Evolutionary conservation across 2,888 invertebrate genomes (phyloP).

Genomic region (Heliothis peltigera): DNA sequence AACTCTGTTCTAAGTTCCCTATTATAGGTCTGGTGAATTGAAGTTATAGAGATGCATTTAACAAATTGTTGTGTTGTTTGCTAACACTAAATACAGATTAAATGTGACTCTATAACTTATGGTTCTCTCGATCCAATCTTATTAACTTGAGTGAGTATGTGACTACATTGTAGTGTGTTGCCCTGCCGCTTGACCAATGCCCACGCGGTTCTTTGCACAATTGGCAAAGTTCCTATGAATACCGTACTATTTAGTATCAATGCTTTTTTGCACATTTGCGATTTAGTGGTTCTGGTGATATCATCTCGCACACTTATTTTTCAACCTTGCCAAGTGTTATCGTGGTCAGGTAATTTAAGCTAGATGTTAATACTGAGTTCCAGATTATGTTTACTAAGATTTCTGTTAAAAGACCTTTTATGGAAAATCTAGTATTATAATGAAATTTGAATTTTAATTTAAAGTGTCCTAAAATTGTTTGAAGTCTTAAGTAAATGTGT

Average conservation of each 20-base stretch:
- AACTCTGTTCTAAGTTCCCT: background rate
- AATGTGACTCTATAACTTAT: background rate
- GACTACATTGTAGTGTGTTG: background rate
- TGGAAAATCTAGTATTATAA: conserved; percentile 15
- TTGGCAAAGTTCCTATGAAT: too few relatives aligned
- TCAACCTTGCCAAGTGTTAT: background rate
- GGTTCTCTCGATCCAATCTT: background rate
- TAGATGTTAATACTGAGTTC: conserved; percentile 1
- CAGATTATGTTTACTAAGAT: conserved; percentile 9
- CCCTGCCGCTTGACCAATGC: too few relatives aligned
- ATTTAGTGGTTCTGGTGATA: conserved; percentile 8
- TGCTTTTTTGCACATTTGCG: background rate
- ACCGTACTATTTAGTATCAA: background rate
- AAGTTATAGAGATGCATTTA: conserved; percentile 4
- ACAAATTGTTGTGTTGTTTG: conserved; percentile 4
- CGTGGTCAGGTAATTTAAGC: background rate
- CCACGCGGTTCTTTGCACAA: too few relatives aligned
- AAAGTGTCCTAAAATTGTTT: conserved; percentile 42
- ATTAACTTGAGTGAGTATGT: background rate
- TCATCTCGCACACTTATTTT: background rate
- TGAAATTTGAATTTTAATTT: conserved; percentile 17
- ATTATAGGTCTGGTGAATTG: background rate
- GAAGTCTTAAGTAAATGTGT: conserved; percentile 39
- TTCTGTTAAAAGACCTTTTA: conserved; percentile 6
- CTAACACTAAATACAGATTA: conserved; percentile 11